Evolutionary conservation across 2,888 invertebrate genomes (phyloP).

Genomic region (Aphrophora alni): DNA sequence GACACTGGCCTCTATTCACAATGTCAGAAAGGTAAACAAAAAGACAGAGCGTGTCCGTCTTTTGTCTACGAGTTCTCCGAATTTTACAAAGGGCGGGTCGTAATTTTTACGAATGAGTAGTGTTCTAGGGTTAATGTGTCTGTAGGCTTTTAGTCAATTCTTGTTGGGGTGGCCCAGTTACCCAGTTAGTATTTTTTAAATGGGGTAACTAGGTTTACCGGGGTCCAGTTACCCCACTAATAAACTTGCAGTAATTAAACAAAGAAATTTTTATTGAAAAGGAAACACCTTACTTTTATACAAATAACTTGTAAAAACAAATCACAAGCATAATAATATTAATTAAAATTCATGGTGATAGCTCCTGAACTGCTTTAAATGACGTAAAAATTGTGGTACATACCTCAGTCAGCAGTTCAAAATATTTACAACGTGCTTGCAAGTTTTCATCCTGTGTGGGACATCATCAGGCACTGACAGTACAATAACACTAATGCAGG

Average conservation of each 20-base stretch:
- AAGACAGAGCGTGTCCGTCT: no score
- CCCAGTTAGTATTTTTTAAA: neutral
- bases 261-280: neutral
- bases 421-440: neutral
- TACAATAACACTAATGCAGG: neutral
- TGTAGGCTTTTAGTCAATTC: no score
- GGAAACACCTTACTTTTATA: neutral
- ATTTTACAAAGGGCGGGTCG: no score
- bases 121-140: no score
- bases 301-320: neutral
- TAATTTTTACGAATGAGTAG: no score
- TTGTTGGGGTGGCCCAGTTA: conserved; percentile 7
- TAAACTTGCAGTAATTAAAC: neutral
- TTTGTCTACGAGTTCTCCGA: no score
- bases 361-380: no score
- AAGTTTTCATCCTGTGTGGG: neutral
- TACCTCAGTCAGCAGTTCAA: neutral
- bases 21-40: no score
- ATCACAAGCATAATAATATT: neutral
- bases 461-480: neutral
- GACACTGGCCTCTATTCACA: no score
- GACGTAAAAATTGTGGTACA: neutral
- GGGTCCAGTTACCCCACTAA: neutral
- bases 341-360: neutral
- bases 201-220: neutral